Conservation (phyloP, 2,113 vertebrate species). For the Istiophorus platypterus region DNA sequence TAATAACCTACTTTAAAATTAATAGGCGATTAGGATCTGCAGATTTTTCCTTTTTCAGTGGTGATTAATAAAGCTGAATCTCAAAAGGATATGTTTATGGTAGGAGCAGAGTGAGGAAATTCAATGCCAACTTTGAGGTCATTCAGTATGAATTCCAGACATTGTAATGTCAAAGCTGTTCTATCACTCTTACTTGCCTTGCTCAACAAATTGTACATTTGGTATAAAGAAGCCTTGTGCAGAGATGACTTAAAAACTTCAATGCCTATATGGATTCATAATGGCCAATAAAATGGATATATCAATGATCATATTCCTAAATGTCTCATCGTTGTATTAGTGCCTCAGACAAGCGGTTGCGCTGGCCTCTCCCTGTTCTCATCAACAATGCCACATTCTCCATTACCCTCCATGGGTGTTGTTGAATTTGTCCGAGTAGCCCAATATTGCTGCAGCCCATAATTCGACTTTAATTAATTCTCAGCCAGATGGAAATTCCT, state of each 20-base stretch:
- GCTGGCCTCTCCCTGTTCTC: conserved; percentile 31
- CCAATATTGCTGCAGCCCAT: conserved; percentile 76
- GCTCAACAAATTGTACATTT: neutral
- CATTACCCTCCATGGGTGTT: conserved; percentile 52
- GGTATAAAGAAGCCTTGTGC: neutral
- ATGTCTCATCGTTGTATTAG: conserved; percentile 18
- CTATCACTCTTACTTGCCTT: neutral
- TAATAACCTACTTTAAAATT: neutral
- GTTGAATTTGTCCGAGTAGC: conserved; percentile 65
- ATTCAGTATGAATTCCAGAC: conserved; percentile 7
- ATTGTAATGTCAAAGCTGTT: neutral
- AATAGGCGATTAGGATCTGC: neutral
- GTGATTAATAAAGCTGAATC: too few relatives aligned
- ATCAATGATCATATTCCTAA: conserved; percentile 32
- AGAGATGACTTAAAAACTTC: neutral
- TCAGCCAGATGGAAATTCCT: conserved; percentile 80
- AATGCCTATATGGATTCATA: neutral
- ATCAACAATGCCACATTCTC: conserved; percentile 64
- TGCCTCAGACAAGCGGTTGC: conserved; percentile 17
- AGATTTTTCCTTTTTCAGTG: neutral
- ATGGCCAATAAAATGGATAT: neutral
- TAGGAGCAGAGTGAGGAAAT: neutral
- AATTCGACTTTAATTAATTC: conserved; percentile 88
- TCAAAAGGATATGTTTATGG: too few relatives aligned
- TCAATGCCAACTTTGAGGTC: neutral